These are phyloP conservation scores for Acanthochromis polyacanthus DNA, from an alignment of 2,113 vertebrate species.

Conservation along the genomic window DNA sequence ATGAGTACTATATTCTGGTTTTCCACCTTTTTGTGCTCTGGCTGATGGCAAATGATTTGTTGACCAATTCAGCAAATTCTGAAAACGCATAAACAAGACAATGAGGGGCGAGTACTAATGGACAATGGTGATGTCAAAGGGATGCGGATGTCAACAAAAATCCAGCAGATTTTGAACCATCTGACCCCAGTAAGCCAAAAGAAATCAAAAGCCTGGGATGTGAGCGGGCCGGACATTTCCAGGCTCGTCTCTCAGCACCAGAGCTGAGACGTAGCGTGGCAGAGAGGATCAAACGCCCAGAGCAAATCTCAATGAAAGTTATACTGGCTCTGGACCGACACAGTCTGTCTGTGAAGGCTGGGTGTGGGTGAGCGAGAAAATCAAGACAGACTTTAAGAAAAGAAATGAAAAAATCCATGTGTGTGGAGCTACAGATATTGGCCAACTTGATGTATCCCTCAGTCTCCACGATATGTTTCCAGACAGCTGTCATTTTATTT, in stretches of 20 bases:
- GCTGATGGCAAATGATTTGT: conserved; percentile 29
- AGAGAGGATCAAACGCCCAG: conserved; percentile 43
- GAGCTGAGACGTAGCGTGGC: conserved; percentile 35
- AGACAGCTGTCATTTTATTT: neutral
- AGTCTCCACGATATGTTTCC: no score
- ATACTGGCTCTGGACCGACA: conserved; percentile 30
- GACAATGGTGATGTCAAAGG: neutral
- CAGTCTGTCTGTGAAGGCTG: conserved; percentile 6
- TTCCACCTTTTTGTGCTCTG: neutral
- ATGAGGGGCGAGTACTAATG: neutral
- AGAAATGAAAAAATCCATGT: neutral
- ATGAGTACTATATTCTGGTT: conserved; percentile 11
- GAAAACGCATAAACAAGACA: conserved; percentile 25
- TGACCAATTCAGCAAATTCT: conserved; percentile 11
- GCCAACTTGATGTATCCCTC: neutral
- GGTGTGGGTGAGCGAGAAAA: neutral
- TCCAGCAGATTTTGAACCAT: neutral
- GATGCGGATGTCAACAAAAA: neutral
- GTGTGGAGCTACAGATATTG: neutral
- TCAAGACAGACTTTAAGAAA: conserved; percentile 4
- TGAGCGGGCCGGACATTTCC: conserved; percentile 29
- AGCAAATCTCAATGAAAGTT: conserved; percentile 40
- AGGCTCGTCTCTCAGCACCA: conserved; percentile 49
- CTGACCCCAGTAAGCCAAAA: conserved; percentile 25
- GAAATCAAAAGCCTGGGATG: conserved; percentile 37